These are phyloP conservation scores for Cydia fagiglandana DNA, from an alignment of 1,140 invertebrate species.

Conservation along the genomic window DNA sequence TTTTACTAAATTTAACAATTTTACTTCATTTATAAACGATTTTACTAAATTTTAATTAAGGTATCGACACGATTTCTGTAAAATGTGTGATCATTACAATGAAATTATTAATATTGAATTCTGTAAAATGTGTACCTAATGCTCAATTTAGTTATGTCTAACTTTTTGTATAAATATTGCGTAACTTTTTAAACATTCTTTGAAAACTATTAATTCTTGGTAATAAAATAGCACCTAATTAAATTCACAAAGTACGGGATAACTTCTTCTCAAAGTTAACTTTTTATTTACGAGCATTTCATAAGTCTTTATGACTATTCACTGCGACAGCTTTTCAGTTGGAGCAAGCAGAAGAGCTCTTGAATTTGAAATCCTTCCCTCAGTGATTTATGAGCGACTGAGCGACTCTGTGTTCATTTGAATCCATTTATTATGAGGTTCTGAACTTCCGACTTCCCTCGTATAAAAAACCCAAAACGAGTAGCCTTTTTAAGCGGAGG, in stretches of 20 bases:
- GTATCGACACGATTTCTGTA: no score
- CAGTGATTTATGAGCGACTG: conserved; percentile 21
- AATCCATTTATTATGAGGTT: conserved; percentile 10
- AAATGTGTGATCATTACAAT: no score
- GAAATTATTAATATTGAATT: no score
- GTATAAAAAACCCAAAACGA: conserved; percentile 3
- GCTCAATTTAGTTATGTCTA: no score
- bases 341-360: conserved; percentile 1
- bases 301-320: conserved; percentile 18
- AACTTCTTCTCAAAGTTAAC: background rate
- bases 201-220: no score
- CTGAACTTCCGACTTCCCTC: background rate
- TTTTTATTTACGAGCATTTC: background rate
- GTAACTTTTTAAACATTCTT: no score
- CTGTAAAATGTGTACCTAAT: no score
- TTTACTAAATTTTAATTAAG: no score
- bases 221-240: background rate
- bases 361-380: conserved; percentile 22
- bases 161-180: no score
- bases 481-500: conserved; percentile 8
- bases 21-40: no score
- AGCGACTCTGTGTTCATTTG: conserved; percentile 12
- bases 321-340: conserved; percentile 26
- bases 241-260: background rate
- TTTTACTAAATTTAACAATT: no score